Base-by-base conservation (phyloP, 2,888 invertebrate species). In the Eupithecia subumbrata region DNA sequence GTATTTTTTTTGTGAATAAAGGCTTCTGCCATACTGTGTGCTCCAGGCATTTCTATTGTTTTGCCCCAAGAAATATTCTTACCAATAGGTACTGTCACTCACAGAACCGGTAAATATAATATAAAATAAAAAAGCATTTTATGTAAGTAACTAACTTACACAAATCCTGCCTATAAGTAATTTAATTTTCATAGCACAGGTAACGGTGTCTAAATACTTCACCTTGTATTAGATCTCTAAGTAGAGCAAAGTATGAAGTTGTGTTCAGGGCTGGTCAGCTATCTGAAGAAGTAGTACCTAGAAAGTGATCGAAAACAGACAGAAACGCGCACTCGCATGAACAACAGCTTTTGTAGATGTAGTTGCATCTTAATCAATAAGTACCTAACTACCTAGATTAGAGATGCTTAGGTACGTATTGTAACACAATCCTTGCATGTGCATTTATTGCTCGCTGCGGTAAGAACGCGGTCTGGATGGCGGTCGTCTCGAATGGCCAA, bases 391-490 rank as follows among this genome's bases (percentile, higher is more conserved):
- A 22, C n/a, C n/a, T n/a, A n/a, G n/a, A n/a, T n/a, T n/a, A n/a
- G n/a, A n/a, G n/a, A n/a, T n/a, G n/a, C 9, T 40, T 43, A n/a
- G 34, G 37, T 71, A 69, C 63, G 74, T 56, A 76, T 71, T 74
- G 84, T 79, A 83, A 86, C 77, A 76, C 80, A 79, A 82, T 74
- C 74, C 74, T 66, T 69, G 72, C 83, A 82, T 84, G 84, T 84
- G 83, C 81, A 80, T 73, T 82, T 82, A 84, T 83, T 84, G 82
- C 84, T 75, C 48, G 71, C 76, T 72, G 80, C 74, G 81, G 77
- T 78, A 76, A 79, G 74, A 73, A 76, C 78, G 84, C 82, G 84
- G 83, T 84, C 72, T 69, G 64, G 5, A 34, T 30, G 64, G 30
- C 34, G 80, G 76, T 76, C 81, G 80, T 82, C 84, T 85, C 84